Base-by-base conservation (phyloP, 2,113 vertebrate genomes). In the Rhombomys opimus region DNA sequence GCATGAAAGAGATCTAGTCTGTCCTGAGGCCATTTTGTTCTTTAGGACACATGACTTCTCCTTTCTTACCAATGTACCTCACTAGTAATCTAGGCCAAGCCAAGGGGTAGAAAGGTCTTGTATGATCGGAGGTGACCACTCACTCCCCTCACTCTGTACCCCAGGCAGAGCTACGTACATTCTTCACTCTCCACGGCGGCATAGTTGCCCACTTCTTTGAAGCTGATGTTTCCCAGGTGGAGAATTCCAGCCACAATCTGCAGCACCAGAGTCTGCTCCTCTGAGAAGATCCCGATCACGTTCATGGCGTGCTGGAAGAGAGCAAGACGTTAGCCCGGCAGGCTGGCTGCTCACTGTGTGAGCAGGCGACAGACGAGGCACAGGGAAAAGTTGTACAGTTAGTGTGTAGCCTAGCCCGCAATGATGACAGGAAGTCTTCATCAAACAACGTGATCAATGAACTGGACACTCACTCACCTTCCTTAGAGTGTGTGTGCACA, bases 141-240 rank as follows among this genome's bases (percentile, higher is more conserved):
- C 57, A 35, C 23, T 23, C 63, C 87, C 95, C 38, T 90, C 59
- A 46, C 61, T 15, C 77, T 65, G 0, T 20, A 50, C 63, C 65
- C 8, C 5, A 30, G 93, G 89, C 91, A 63, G 75, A 72, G 76
- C 70, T 97, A 99, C 99, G 98, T 98, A 99, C 99, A 99, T 98
- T 99, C 99, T 95, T 99, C 99, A 0, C 99, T 99, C 98, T 99
- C 99, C 98, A 99, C 99, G 0, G 98, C 99, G 0, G 99, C 99
- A 6, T 99, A 99, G 98, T 99, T 99, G 95, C 99, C 99, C 3
- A 99, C 99, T 98, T 99, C 99, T 96, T 98, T 99, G 98, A 99
- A 99, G 96, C 96, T 99, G 98, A 99, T 99, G 97, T 99, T 99
- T 92, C 99, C 99, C 96, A 99, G 98, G 97, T 99, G 99, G 68